Base-by-base conservation (phyloP, 2,113 vertebrate species). In the Nanorana parkeri region DNA sequence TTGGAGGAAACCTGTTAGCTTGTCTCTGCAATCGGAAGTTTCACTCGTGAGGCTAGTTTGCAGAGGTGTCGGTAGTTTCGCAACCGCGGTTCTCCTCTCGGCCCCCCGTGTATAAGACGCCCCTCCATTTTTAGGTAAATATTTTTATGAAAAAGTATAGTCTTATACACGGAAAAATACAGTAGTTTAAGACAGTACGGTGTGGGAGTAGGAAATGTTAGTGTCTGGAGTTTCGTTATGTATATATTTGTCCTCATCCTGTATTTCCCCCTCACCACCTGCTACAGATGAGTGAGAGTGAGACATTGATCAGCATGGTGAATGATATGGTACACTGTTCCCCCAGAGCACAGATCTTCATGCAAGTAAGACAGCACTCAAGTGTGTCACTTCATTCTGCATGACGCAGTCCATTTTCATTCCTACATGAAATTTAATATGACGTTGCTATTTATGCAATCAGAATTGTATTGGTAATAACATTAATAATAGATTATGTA, bases 281-380 rank as follows among this genome's bases (percentile, higher is more conserved):
- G 89, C 88, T 85, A 24, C 91, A 97, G 95, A 96, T 96, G 92
- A 94, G 91, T 88, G 94, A 95, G 88, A 93, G 95, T 17, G 95
- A 94, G 87, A 94, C 94, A 87, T 91, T 96, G 89, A 94, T 96
- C 92, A 93, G 92, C 90, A 93, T 94, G 93, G 94, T 96, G 86
- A 93, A 95, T 91, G 92, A 93, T 91, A 94, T 95, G 94, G 94
- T 96, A 87, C 93, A 89, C 89, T 94, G 94, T 85, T 93, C 94
- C 89, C 94, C 94, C 90, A 94, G 92, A 90, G 91, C 94, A 87
- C 95, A 95, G 85, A 92, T 96, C 88, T 96, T 93, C 92, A 91
- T 95, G 91, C 95, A 96, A 96, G 95, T 96, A 96, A 96, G 95
- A 87, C 84, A 88, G 83, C 87, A 7, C 88, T 80, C 84, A 83